Conservation (phyloP, 2,888 invertebrate genomes). For the Dinocampus coccinellae region DNA sequence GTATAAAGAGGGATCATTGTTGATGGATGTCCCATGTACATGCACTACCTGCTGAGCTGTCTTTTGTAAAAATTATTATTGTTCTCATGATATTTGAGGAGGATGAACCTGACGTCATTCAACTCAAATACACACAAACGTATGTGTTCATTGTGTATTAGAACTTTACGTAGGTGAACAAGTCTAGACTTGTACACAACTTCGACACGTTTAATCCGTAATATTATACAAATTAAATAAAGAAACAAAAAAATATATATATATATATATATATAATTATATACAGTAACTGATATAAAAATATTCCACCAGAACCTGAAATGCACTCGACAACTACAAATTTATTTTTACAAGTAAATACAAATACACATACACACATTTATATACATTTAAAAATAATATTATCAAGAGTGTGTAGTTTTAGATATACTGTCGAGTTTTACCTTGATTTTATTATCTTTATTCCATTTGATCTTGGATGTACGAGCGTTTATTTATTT, state of each 20-base stretch:
- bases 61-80: background rate
- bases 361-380: background rate
- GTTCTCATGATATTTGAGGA: background rate
- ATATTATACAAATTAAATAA: too few relatives aligned
- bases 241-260: background rate
- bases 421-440: background rate
- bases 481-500: background rate
- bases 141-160: background rate
- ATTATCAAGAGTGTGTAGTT: slow-evolving; percentile 1
- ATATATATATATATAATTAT: background rate
- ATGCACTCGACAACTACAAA: background rate
- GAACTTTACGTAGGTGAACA: background rate
- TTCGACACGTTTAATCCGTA: too few relatives aligned
- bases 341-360: background rate
- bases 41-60: background rate
- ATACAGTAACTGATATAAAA: background rate
- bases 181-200: too few relatives aligned
- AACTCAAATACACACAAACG: too few relatives aligned
- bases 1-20: too few relatives aligned
- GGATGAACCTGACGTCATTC: background rate
- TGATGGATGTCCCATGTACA: too few relatives aligned
- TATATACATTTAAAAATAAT: background rate
- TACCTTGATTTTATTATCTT: slow-evolving; percentile 1
- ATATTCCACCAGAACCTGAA: background rate
- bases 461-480: background rate